A percentile compares a stretch with the other conserved stretches of the same genome.
Conservation (phyloP, 2,888 invertebrate species). For the Acrocyrtus sp. region DNA sequence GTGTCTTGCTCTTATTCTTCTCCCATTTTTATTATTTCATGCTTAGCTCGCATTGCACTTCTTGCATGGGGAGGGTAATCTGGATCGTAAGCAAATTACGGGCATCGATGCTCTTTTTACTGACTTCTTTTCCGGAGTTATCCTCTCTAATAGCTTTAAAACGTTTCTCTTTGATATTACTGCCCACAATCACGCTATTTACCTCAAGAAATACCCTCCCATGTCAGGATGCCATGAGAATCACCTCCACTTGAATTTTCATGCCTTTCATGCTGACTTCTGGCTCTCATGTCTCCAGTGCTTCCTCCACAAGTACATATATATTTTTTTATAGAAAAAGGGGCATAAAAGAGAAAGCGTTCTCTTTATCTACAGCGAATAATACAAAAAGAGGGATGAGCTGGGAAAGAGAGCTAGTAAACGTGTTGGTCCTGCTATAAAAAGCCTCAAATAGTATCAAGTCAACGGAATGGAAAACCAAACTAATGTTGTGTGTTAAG, state of each 20-base stretch:
- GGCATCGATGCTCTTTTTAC: background rate
- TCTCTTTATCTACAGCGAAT: too few species aligned
- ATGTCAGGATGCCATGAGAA: background rate
- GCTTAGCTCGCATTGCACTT: too few species aligned
- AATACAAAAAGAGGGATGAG: background rate
- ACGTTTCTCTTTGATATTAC: background rate
- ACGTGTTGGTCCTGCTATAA: conserved; percentile 30
- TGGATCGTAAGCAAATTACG: conserved; percentile 7
- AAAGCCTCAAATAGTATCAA: conserved; percentile 36
- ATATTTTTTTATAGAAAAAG: too few species aligned
- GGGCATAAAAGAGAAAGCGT: too few species aligned
- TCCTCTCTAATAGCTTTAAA: conserved; percentile 5
- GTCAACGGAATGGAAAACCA: conserved; percentile 45
- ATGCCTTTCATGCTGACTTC: too few species aligned
- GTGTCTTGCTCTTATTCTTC: background rate
- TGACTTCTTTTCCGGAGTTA: background rate
- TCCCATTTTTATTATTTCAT: background rate
- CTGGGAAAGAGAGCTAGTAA: too few species aligned
- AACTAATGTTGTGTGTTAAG: conserved; percentile 49
- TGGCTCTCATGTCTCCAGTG: too few species aligned
- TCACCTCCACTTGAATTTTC: too few species aligned
- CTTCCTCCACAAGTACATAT: too few species aligned
- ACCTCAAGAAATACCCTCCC: background rate
- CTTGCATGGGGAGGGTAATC: too few species aligned
- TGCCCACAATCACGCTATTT: conserved; percentile 11